Base-by-base conservation (phyloP, 2,888 invertebrate species). In the Diachrysia chrysitis region DNA sequence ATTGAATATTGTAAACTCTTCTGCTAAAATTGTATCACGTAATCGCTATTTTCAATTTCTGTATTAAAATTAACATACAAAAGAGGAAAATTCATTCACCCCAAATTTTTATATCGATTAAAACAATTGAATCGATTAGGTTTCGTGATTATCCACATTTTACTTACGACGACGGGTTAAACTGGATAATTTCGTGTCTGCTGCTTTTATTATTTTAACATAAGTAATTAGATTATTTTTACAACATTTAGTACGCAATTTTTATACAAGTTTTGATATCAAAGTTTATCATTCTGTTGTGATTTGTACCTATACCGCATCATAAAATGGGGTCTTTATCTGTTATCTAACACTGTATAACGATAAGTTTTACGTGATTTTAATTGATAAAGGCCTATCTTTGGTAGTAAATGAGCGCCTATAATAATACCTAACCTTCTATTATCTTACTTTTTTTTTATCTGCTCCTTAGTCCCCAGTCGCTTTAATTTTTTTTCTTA, bases 41-140 rank as follows among this genome's bases (percentile, higher is more conserved):
- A 25, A 54, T 37, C 54, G 53, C 35, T 51, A 42, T 55, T 71
- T 65, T 42, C 32, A 59, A 48, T 54, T 19, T 32, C 5, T 46
- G 19, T 58, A 21, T 29, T 56, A 17, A 25, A 14, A 72, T 75
- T 76, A 67, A n/a, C 78, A 76, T 63, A 77, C 63, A 73, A 76
- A 77, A 69, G 68, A 63, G 14, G 58, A 63, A 55, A 64, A 73
- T 59, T 53, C 68, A 17, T 61, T 73, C 66, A 76, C 66, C 66
- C 53, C 59, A 35, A 53, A 57, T 61, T 60, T 54, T 21, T 51
- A 29, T 29, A 29, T 14, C n/a, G 12, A 17, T 60, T 32, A 16
- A 12, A 64, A 58, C 32, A n/a, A 58, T 68, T 67, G 1, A 54
- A 58, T 58, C 60, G 58, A 73, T 61, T 60, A 53, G 9, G 48